Conservation (phyloP, 1,140 invertebrate species). For the Stegodyphus dumicola region DNA sequence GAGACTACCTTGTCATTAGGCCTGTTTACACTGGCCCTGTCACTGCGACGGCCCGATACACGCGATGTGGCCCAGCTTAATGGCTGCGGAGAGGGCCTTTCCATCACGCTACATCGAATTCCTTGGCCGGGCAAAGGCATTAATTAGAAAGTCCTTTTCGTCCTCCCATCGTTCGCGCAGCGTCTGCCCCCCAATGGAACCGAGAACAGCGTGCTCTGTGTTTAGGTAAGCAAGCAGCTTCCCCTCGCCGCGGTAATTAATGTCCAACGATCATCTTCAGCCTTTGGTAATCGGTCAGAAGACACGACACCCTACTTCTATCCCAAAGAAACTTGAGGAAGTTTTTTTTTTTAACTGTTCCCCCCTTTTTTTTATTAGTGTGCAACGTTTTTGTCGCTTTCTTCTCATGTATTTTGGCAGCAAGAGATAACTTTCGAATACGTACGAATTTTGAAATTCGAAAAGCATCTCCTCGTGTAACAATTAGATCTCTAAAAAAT, state of each 20-base stretch:
- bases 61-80: constrained; percentile 29
- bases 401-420: too few relatives aligned
- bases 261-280: not conserved
- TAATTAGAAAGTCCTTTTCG: constrained; percentile 34
- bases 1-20: constrained; percentile 59
- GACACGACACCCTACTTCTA: too few relatives aligned
- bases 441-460: too few relatives aligned
- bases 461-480: too few relatives aligned
- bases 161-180: not conserved
- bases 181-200: not conserved
- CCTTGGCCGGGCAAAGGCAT: constrained; percentile 11
- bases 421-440: too few relatives aligned
- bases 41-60: constrained; percentile 27
- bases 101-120: constrained; percentile 49
- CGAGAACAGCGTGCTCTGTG: not conserved
- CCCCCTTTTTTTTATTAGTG: too few relatives aligned
- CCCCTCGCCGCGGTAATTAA: not conserved
- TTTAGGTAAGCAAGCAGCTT: not conserved
- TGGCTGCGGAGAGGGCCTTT: constrained; percentile 21
- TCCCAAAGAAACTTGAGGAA: too few relatives aligned
- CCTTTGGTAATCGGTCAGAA: not conserved
- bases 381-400: too few relatives aligned
- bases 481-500: too few relatives aligned
- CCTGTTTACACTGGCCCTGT: constrained; percentile 57
- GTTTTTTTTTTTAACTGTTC: too few relatives aligned